Evolutionary conservation across 2,888 invertebrate species (phyloP).

Genomic region (Gymnosoma rotundatum): DNA sequence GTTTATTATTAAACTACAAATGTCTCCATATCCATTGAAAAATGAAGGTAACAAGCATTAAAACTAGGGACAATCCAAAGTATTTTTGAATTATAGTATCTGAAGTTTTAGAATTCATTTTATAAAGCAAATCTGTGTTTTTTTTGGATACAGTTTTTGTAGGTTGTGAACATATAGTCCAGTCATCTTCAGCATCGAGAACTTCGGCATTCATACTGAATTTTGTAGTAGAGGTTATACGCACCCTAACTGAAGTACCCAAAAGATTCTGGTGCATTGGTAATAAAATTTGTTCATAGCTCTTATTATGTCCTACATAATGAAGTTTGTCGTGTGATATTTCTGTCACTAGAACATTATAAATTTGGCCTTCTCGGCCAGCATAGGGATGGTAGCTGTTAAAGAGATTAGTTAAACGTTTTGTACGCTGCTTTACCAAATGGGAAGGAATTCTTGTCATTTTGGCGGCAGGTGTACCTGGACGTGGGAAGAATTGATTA

Average conservation of each 20-base stretch:
- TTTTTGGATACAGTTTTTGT: not conserved
- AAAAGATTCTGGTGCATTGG: constrained; percentile 89
- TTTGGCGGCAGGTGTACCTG: constrained; percentile 97
- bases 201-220: constrained; percentile 90
- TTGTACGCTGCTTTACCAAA: constrained; percentile 95
- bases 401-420: constrained; percentile 93
- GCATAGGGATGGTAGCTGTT: constrained; percentile 93
- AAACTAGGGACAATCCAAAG: constrained; percentile 78
- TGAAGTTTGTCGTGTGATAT: constrained; percentile 94
- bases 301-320: constrained; percentile 97
- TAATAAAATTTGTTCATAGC: constrained; percentile 95
- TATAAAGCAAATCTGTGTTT: not conserved
- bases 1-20: constrained; percentile 62
- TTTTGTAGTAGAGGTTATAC: constrained; percentile 87
- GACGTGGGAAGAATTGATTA: constrained; percentile 98
- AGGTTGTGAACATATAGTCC: constrained; percentile 71
- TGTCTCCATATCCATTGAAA: constrained; percentile 72
- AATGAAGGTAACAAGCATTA: constrained; percentile 81
- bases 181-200: constrained; percentile 84
- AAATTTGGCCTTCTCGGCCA: constrained; percentile 84
- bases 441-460: constrained; percentile 92
- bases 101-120: constrained; percentile 1
- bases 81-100: constrained; percentile 64
- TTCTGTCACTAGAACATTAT: constrained; percentile 95
- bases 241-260: constrained; percentile 92